Evolutionary conservation across 2,113 vertebrate genomes (phyloP), one percentile per base, ranked within the genome.

Genomic region (Zosterops japonicus): DNA sequence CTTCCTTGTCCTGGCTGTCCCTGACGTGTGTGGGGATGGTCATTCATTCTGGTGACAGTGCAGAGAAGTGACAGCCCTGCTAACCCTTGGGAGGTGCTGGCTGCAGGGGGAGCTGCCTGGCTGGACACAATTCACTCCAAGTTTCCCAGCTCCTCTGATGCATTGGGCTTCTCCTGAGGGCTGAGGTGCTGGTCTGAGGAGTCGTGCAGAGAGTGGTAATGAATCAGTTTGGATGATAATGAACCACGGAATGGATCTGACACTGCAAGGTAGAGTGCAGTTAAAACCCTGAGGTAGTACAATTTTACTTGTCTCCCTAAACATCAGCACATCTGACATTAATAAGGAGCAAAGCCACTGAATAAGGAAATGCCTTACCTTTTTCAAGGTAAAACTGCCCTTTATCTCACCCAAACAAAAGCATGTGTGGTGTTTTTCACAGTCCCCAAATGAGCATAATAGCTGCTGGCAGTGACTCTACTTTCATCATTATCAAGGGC

Each of bases 401-500:
- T 87, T 93, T 89, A 74, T 67, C 68, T 81, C 83, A 78, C 35
- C 50, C 68, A 74, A 63, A 89, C 52, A 92, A 87, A 53, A 86
- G 64, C 0, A 0, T n/a, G 24, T 46, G 33, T 42, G 17, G 61
- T 83, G 56, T 81, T 77, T 86, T 90, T 87, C 68, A 50, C 21
- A 86, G 79, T 86, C 59, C 64, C 55, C 55, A 86, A 71, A 90
- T 3, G 2, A 85, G 33, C 44, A 14, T 61, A 93, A 96, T 65
- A 70, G 33, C 87, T 75, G 29, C 76, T 95, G 86, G 80, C 92
- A 94, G 86, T 5, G 19, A 39, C 77, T 78, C 83, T 63, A 44
- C 39, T 97, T 94, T 70, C 76, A 77, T 90, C 64, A 33, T 94
- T 95, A 92, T 81, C 76, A 83, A 78, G 89, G 56, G 46, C 71